Conservation (phyloP, 2,888 invertebrate species). For the Microctonus aethiopoides region DNA sequence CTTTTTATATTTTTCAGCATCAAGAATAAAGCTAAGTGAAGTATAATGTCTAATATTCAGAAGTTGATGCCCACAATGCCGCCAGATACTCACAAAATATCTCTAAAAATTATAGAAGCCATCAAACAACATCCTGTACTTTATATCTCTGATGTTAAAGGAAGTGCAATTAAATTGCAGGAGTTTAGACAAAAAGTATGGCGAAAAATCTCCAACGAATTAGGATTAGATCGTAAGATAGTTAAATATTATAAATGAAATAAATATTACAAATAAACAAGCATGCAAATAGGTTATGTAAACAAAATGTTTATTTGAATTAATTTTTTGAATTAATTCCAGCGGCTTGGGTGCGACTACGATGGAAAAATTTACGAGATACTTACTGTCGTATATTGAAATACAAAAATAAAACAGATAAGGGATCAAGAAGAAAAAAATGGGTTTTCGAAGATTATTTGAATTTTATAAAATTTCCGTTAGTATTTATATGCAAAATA, state of each 20-base stretch:
- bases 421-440: slow-evolving; percentile 59
- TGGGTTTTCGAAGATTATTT: slow-evolving; percentile 64
- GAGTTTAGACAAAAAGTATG: slow-evolving; percentile 65
- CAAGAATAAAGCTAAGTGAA: not conserved
- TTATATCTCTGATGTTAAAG: slow-evolving; percentile 61
- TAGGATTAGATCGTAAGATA: slow-evolving; percentile 60
- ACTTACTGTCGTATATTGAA: slow-evolving; percentile 64
- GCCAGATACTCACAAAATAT: slow-evolving; percentile 61
- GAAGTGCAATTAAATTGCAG: slow-evolving; percentile 56
- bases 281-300: not conserved
- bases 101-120: slow-evolving; percentile 61
- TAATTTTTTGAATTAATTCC: slow-evolving; percentile 28
- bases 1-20: slow-evolving; percentile 13
- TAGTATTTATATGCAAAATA: slow-evolving; percentile 38
- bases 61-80: slow-evolving; percentile 56
- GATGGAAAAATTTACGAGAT: slow-evolving; percentile 63
- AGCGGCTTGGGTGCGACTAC: slow-evolving; percentile 60
- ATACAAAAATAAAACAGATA: slow-evolving; percentile 60
- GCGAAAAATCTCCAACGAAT: slow-evolving; percentile 61
- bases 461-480: slow-evolving; percentile 62
- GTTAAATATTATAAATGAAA: too few species aligned
- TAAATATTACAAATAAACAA: too few species aligned
- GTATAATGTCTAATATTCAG: not conserved
- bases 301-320: slow-evolving; percentile 8
- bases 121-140: slow-evolving; percentile 63